phyloP scores from a whole-genome alignment of 2,113 vertebrate genomes.

The Oceanodroma tethys region DNA sequence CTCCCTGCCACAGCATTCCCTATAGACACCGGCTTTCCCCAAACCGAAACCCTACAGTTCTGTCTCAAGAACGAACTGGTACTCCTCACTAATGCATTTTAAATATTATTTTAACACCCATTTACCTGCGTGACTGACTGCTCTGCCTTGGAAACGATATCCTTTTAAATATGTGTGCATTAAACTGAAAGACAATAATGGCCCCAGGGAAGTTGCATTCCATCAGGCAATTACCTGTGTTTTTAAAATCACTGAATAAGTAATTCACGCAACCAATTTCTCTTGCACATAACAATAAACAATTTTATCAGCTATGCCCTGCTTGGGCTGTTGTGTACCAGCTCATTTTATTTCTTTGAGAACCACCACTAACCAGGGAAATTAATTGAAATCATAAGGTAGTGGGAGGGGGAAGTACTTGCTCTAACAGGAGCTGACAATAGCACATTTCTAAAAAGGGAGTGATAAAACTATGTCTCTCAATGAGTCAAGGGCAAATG shows the following conservation, averaged over 20 bases:
- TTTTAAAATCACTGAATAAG: background rate
- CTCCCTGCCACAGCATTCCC: background rate
- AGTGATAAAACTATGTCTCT: background rate
- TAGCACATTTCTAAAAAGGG: background rate
- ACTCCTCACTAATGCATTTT: background rate
- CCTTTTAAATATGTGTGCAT: background rate
- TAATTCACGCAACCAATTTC: background rate
- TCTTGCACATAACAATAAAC: background rate
- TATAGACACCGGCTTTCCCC: background rate
- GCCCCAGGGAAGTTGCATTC: background rate
- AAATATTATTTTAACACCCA: background rate
- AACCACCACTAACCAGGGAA: slow-evolving; percentile 1
- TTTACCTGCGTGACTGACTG: background rate
- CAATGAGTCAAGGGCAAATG: background rate
- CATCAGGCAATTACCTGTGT: slow-evolving; percentile 4
- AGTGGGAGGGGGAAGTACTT: background rate
- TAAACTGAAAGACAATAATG: background rate
- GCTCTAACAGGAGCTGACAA: slow-evolving; percentile 13
- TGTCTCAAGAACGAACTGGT: background rate
- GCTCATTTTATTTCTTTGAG: background rate
- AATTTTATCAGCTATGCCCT: background rate
- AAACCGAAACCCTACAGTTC: background rate
- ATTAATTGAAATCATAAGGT: slow-evolving; percentile 23
- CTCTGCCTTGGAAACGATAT: background rate
- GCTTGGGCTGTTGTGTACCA: background rate